Percentiles rank a stretch among this genome's conserved stretches.
Conservation (phyloP, 2,113 vertebrate genomes). For the Dinomys branickii region DNA sequence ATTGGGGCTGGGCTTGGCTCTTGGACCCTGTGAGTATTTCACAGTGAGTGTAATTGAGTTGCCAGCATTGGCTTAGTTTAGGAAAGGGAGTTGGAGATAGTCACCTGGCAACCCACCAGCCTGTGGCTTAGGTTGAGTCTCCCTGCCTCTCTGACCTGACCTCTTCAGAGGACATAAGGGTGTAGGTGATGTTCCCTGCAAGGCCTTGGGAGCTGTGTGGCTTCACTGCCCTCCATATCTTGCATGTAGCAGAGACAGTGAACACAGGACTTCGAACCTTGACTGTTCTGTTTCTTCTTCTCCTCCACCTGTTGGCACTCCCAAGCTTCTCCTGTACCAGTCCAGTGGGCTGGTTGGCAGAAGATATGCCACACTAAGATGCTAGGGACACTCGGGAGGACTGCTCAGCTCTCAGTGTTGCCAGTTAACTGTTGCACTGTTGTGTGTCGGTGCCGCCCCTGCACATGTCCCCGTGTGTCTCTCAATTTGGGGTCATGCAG, state of each 20-base stretch:
- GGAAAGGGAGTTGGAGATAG: neutral
- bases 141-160: fast-evolving
- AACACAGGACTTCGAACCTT: neutral
- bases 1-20: neutral
- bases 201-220: neutral
- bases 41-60: neutral
- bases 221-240: neutral
- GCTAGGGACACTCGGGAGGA: neutral
- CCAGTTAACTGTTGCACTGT: neutral
- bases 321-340: neutral
- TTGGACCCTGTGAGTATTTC: neutral
- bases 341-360: neutral
- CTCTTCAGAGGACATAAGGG: no score
- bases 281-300: neutral
- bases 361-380: neutral
- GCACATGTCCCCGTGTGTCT: neutral
- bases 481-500: fast-evolving
- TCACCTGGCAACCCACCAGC: neutral
- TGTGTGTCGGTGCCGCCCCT: neutral
- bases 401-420: neutral
- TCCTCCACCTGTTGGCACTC: neutral
- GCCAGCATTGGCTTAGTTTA: neutral
- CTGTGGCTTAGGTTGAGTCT: neutral
- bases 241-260: fast-evolving
- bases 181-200: fast-evolving